phyloP scores from a whole-genome alignment of 1,140 invertebrate genomes.

The Drosophila sulfurigaster region DNA sequence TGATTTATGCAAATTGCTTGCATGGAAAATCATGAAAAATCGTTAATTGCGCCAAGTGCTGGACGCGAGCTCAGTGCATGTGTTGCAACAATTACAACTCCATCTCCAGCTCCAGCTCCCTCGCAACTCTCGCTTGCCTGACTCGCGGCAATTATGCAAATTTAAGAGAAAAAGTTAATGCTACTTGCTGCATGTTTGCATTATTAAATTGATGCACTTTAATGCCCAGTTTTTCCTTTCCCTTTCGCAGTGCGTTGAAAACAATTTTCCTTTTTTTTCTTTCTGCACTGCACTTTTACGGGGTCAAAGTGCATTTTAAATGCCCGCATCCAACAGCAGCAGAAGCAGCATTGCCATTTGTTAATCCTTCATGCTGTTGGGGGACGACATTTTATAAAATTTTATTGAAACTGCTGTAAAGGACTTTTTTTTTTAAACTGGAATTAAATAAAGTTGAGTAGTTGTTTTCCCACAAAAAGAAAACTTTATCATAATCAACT shows the following conservation, averaged over 20 bases:
- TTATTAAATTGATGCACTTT: slow-evolving; percentile 79
- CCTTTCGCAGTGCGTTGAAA: slow-evolving; percentile 29
- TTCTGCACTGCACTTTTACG: slow-evolving; percentile 15
- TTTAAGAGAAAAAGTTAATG: slow-evolving; percentile 75
- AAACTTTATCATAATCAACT: not conserved
- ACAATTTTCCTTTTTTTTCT: slow-evolving; percentile 44
- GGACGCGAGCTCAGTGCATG: slow-evolving; percentile 33
- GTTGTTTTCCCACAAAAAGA: not conserved
- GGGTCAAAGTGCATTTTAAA: slow-evolving; percentile 79
- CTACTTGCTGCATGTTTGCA: slow-evolving; percentile 75
- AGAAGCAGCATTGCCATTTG: slow-evolving; percentile 55
- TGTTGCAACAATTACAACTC: slow-evolving; percentile 38
- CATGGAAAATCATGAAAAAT: slow-evolving; percentile 75
- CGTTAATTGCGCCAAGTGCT: slow-evolving; percentile 81
- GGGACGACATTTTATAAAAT: slow-evolving; percentile 3
- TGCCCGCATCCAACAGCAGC: slow-evolving; percentile 30
- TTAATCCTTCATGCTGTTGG: slow-evolving; percentile 65
- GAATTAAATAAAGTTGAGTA: slow-evolving; percentile 12
- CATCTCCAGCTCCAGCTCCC: not conserved
- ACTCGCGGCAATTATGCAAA: slow-evolving; percentile 75
- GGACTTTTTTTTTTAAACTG: slow-evolving; percentile 3
- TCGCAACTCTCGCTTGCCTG: slow-evolving; percentile 35
- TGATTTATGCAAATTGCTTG: slow-evolving; percentile 80
- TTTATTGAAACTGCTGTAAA: slow-evolving; percentile 6
- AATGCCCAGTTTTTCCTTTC: slow-evolving; percentile 48